Evolutionary conservation across 2,113 vertebrate genomes (phyloP).

Genomic region (Poecile atricapillus): DNA sequence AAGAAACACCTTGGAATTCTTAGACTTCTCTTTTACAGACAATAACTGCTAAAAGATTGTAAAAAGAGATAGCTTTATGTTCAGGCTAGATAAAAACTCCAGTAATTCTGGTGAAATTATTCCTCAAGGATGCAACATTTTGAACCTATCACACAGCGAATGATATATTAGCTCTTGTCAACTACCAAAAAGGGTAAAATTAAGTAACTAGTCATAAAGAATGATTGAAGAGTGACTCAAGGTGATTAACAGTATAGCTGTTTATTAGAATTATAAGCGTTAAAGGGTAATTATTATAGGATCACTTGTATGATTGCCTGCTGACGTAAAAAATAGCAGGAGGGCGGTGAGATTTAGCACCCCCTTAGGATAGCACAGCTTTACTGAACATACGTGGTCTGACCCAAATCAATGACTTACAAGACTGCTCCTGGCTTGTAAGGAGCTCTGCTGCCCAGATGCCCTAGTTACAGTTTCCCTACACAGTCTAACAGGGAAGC

Average conservation of each 20-base stretch:
- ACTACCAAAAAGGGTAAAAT: not conserved
- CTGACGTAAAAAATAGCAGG: not conserved
- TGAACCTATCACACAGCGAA: not conserved
- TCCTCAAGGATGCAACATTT: not conserved
- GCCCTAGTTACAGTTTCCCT: not conserved
- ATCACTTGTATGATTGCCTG: not conserved
- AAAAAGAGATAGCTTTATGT: not conserved
- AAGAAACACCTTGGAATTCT: not conserved
- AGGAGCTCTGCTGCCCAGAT: not conserved
- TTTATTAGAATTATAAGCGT: not conserved
- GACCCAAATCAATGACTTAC: not conserved
- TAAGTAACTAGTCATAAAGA: not conserved
- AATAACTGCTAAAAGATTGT: not conserved
- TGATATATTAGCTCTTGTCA: fast-evolving
- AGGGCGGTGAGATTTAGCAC: not conserved
- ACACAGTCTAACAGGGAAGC: not conserved
- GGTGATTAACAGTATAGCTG: not conserved
- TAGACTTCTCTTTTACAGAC: not conserved
- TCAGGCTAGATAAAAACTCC: not conserved
- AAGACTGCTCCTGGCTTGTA: not conserved
- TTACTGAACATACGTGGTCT: not conserved
- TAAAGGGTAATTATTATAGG: not conserved
- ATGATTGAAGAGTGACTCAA: not conserved
- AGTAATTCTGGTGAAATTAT: not conserved
- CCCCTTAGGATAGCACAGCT: not conserved